Conservation (phyloP, 1,140 invertebrate species). For the Magallana ariakensis region DNA sequence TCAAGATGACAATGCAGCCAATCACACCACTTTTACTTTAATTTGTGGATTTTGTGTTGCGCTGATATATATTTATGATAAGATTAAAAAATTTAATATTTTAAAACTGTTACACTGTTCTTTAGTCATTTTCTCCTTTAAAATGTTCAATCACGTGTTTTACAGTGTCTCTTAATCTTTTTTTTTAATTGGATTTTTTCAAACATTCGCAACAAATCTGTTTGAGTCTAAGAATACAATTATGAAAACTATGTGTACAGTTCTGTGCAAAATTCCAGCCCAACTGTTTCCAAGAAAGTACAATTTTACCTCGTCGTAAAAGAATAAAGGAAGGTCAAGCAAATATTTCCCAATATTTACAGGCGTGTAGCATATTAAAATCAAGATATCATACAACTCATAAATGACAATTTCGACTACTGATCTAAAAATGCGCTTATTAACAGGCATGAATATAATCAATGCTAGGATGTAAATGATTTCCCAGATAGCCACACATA, state of each 20-base stretch:
- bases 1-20: too few relatives aligned
- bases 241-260: slow-evolving; percentile 1
- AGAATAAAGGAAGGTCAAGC: too few relatives aligned
- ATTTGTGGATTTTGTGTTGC: too few relatives aligned
- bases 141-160: too few relatives aligned
- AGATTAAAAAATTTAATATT: too few relatives aligned
- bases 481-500: not conserved
- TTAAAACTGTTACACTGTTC: too few relatives aligned
- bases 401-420: not conserved
- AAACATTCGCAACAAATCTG: not conserved
- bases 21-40: too few relatives aligned
- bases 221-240: not conserved
- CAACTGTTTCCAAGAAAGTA: not conserved
- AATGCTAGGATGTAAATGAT: not conserved
- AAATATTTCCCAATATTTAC: too few relatives aligned
- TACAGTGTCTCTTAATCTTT: not conserved
- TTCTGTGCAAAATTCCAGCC: not conserved
- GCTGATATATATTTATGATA: too few relatives aligned
- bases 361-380: not conserved
- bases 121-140: too few relatives aligned
- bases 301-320: not conserved
- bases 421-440: not conserved
- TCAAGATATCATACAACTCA: not conserved
- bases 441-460: not conserved
- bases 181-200: not conserved